Conservation (phyloP, 2,113 vertebrate species). For the Pitta sordida region DNA sequence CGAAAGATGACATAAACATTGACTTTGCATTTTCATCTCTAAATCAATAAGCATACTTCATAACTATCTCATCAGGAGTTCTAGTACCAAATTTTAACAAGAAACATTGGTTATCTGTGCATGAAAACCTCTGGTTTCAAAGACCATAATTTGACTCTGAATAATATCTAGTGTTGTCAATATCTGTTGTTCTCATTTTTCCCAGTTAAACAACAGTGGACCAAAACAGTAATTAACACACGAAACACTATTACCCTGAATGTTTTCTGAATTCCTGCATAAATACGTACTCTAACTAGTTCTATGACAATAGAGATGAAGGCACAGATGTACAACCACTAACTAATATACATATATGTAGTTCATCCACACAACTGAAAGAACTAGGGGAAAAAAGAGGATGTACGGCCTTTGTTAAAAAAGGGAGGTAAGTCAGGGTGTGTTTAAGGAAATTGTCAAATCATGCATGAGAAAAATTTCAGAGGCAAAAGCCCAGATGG, state of each 20-base stretch:
- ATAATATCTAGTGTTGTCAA: background rate
- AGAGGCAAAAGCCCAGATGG: no score
- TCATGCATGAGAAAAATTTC: no score
- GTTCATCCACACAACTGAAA: background rate
- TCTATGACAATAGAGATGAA: background rate
- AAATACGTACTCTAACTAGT: background rate
- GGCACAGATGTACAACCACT: background rate
- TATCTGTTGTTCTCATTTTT: background rate
- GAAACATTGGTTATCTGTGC: background rate
- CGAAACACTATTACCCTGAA: background rate
- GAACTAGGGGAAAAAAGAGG: no score
- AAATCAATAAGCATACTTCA: background rate
- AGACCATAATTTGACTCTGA: background rate
- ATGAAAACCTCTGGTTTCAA: background rate
- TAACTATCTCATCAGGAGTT: background rate
- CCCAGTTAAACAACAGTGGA: background rate
- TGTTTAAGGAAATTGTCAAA: no score
- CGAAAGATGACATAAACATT: background rate
- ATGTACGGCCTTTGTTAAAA: no score
- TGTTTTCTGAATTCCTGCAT: background rate
- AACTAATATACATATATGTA: rapidly evolving
- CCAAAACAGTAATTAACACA: background rate
- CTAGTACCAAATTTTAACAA: background rate
- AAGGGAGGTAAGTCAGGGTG: no score
- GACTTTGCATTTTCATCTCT: background rate